These are phyloP conservation scores for Bergia sp. DNA, from an alignment of 92 coral and sea anemone genomes.

Conservation along the genomic window DNA sequence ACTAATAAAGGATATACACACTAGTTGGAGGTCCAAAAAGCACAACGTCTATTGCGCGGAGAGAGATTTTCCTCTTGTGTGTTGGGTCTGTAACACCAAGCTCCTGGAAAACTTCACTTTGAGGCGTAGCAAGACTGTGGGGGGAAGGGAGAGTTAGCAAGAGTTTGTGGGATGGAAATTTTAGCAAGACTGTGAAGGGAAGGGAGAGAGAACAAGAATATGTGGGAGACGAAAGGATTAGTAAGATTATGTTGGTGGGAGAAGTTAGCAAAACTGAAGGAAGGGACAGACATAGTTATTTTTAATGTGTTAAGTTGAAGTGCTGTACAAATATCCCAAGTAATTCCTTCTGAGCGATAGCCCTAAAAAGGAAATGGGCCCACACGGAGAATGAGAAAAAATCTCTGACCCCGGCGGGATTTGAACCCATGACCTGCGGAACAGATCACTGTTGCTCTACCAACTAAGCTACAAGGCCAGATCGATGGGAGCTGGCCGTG, in stretches of 20 bases:
- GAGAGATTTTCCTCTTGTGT: slow-evolving; percentile 53
- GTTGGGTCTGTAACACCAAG: slow-evolving; percentile 45
- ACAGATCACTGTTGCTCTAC: no score
- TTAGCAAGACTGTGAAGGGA: background rate
- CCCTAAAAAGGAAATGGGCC: no score
- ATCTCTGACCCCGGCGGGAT: no score
- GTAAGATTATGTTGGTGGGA: background rate
- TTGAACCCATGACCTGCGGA: no score
- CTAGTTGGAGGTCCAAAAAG: slow-evolving; percentile 63
- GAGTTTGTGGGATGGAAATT: no score
- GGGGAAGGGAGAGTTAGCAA: background rate
- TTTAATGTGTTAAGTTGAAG: no score
- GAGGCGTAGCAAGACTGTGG: slow-evolving; percentile 53
- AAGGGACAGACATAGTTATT: no score
- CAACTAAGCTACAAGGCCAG: no score
- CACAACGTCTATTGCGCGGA: slow-evolving; percentile 66
- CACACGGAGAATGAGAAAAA: no score
- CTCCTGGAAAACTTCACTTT: slow-evolving; percentile 46
- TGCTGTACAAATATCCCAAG: no score
- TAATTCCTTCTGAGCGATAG: no score
- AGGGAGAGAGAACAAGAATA: background rate
- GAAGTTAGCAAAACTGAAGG: background rate
- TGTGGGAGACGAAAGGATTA: background rate
- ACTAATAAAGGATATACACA: background rate
- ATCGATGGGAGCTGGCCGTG: no score